These are phyloP conservation scores for Synergus umbraculus DNA, from an alignment of 2,888 invertebrate species.

Conservation along the genomic window DNA sequence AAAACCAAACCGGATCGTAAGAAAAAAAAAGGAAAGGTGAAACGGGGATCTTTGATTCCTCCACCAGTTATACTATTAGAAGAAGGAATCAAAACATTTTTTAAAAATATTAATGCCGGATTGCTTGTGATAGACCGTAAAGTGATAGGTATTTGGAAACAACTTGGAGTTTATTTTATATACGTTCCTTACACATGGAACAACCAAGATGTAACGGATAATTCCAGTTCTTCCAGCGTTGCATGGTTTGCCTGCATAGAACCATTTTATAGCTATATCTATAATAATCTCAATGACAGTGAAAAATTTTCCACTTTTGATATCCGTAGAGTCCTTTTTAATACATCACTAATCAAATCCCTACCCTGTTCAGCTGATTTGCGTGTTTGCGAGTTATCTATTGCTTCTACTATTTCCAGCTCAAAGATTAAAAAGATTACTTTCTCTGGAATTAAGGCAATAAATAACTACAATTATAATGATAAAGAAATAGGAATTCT, in stretches of 20 bases:
- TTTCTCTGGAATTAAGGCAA: not conserved
- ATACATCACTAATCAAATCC: conserved; percentile 64
- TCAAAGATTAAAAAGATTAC: not conserved
- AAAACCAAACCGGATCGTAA: conserved; percentile 48
- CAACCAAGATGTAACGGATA: conserved; percentile 56
- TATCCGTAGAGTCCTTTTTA: conserved; percentile 64
- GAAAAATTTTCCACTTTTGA: conserved; percentile 66
- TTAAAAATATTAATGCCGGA: conserved; percentile 69
- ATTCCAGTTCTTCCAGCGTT: conserved; percentile 62
- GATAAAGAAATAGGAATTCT: conserved; percentile 65
- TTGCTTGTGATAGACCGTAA: conserved; percentile 64
- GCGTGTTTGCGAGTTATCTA: conserved; percentile 43
- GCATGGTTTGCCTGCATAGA: conserved; percentile 73
- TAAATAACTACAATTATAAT: conserved; percentile 47
- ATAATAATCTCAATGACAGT: conserved; percentile 63
- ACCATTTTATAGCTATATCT: conserved; percentile 65
- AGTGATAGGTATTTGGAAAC: conserved; percentile 69
- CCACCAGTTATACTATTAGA: conserved; percentile 63
- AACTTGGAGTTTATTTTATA: conserved; percentile 70
- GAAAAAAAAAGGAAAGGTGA: conserved; percentile 46
- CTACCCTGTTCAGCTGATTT: conserved; percentile 69
- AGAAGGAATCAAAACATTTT: conserved; percentile 67
- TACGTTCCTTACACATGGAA: conserved; percentile 66
- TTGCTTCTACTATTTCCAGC: conserved; percentile 56
- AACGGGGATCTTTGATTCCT: conserved; percentile 48